These are phyloP conservation scores for Enoplosus armatus DNA, from an alignment of 2,797 vertebrate genomes.

Conservation along the genomic window DNA sequence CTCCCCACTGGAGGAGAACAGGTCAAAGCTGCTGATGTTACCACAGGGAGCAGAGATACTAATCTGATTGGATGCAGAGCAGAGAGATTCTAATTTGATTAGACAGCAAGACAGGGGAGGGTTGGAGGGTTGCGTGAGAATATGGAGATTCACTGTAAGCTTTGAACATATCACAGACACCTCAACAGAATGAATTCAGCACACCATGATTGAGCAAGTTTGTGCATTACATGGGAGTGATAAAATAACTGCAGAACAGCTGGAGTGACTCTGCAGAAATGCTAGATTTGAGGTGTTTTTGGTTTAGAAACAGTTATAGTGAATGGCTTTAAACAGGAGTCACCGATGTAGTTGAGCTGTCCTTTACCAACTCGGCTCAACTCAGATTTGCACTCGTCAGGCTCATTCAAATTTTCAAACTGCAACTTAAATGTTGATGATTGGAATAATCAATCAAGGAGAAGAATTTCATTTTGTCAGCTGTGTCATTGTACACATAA, in stretches of 20 bases:
- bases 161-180: conserved; percentile 52
- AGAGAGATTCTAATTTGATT: conserved; percentile 71
- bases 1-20: conserved; percentile 54
- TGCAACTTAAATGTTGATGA: background rate
- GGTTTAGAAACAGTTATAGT: background rate
- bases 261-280: conserved; percentile 35
- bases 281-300: background rate
- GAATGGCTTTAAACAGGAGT: conserved; percentile 9
- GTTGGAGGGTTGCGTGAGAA: conserved; percentile 65
- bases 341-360: background rate
- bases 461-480: background rate
- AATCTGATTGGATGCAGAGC: conserved; percentile 69
- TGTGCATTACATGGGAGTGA: conserved; percentile 31
- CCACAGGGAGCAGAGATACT: conserved; percentile 61
- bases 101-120: conserved; percentile 64
- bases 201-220: conserved; percentile 28
- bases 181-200: conserved; percentile 41
- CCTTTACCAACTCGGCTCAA: background rate
- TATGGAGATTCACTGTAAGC: conserved; percentile 58
- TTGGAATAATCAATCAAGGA: background rate
- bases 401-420: background rate
- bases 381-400: background rate
- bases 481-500: no score
- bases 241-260: conserved; percentile 30
- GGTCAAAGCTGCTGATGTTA: conserved; percentile 73